phyloP scores from a whole-genome alignment of 2,113 vertebrate species.

The Phylloscopus trochilus region DNA sequence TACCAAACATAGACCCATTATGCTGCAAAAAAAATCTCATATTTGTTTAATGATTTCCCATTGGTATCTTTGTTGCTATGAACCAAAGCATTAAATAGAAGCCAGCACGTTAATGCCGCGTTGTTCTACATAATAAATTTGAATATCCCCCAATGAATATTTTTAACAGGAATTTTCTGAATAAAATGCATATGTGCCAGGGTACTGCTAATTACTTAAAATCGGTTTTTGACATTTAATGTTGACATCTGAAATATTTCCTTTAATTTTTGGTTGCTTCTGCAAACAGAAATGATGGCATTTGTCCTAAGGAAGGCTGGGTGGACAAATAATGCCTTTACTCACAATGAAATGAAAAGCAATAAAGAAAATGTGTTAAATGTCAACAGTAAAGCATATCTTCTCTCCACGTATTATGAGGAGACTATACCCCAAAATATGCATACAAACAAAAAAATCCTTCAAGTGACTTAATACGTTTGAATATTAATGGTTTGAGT shows the following conservation, averaged over 20 bases:
- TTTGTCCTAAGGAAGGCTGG: slow-evolving; percentile 33
- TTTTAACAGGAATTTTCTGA: slow-evolving; percentile 49
- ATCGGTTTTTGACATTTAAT: slow-evolving; percentile 40
- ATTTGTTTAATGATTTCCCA: slow-evolving; percentile 68
- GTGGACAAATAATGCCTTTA: slow-evolving; percentile 57
- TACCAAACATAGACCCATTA: slow-evolving; percentile 25
- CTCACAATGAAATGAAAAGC: slow-evolving; percentile 52
- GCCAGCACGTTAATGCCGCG: slow-evolving; percentile 26
- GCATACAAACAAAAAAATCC: neutral
- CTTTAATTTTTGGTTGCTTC: slow-evolving; percentile 61
- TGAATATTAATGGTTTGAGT: slow-evolving; percentile 44
- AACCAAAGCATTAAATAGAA: slow-evolving; percentile 61
- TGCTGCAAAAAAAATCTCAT: slow-evolving; percentile 49
- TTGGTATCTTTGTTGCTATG: slow-evolving; percentile 66
- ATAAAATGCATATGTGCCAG: slow-evolving; percentile 12
- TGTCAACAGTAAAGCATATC: slow-evolving; percentile 54
- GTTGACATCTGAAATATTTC: slow-evolving; percentile 54
- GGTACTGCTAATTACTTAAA: slow-evolving; percentile 54
- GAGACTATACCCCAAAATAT: slow-evolving; percentile 47
- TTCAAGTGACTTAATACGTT: slow-evolving; percentile 46
- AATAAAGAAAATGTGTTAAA: slow-evolving; percentile 60
- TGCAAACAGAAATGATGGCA: slow-evolving; percentile 30
- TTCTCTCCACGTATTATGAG: slow-evolving; percentile 18
- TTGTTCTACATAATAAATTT: slow-evolving; percentile 66
- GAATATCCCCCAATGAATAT: slow-evolving; percentile 46